Evolutionary conservation across 1,140 invertebrate genomes (phyloP).

Genomic region (Conopomorpha cramerella): DNA sequence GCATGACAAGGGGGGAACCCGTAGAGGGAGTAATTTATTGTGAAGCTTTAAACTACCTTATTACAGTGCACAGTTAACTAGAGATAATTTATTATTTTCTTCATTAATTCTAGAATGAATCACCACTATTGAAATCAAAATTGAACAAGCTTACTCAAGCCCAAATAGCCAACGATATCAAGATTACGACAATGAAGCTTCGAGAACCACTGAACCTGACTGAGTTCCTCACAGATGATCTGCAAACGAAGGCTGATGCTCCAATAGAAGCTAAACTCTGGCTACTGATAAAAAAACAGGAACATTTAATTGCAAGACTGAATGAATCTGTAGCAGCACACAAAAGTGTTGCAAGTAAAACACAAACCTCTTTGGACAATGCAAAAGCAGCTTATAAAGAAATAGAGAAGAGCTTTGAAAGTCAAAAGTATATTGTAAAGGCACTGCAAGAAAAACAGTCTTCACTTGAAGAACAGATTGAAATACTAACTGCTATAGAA

Average conservation of each 20-base stretch:
- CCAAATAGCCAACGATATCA: constrained; percentile 27
- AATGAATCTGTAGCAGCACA: constrained; percentile 22
- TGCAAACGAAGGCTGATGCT: constrained; percentile 23
- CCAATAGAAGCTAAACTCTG: constrained; percentile 28
- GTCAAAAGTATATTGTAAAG: constrained; percentile 42
- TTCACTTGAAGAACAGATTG: constrained; percentile 46
- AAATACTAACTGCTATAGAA: constrained; percentile 43
- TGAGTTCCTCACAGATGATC: constrained; percentile 23
- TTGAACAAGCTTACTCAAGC: constrained; percentile 19
- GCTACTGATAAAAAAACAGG: constrained; percentile 42
- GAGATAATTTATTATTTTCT: too few species aligned
- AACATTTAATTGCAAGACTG: constrained; percentile 29
- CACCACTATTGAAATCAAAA: too few species aligned
- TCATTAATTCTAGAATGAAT: too few species aligned
- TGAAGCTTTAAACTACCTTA: too few species aligned
- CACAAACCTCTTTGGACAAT: constrained; percentile 26
- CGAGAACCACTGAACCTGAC: constrained; percentile 31
- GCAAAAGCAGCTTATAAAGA: constrained; percentile 18
- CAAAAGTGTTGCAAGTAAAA: constrained; percentile 26
- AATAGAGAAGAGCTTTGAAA: constrained; percentile 26
- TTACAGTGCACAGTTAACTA: too few species aligned
- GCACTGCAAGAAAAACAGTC: constrained; percentile 47
- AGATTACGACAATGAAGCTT: constrained; percentile 16
- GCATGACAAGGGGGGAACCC: too few species aligned
- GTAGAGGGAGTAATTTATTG: too few species aligned